A percentile compares a stretch with the other conserved stretches of the same genome.
Conservation (phyloP, 2,113 vertebrate genomes). For the Strigops habroptila region DNA sequence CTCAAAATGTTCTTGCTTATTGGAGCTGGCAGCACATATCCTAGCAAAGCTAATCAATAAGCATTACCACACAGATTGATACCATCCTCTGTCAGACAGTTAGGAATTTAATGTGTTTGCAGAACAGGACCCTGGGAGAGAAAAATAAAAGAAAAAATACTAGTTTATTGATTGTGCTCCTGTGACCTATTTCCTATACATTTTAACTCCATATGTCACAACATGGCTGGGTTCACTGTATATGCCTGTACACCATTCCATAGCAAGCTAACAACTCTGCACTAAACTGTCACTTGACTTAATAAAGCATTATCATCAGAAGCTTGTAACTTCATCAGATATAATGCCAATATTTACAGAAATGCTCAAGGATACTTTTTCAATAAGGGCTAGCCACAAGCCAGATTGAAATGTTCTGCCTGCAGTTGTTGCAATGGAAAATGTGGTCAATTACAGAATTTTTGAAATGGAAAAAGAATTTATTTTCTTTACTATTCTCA, state of each 20-base stretch:
- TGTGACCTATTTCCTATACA: constrained; percentile 38
- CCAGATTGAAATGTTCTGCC: background rate
- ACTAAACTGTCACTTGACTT: background rate
- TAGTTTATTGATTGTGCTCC: constrained; percentile 57
- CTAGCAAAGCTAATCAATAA: constrained; percentile 62
- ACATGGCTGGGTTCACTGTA: background rate
- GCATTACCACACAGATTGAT: constrained; percentile 62
- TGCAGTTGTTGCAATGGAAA: background rate
- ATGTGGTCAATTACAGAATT: background rate
- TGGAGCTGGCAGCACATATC: constrained; percentile 49
- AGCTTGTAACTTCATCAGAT: background rate
- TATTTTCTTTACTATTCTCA: background rate
- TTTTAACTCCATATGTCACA: constrained; percentile 48
- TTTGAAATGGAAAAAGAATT: constrained; percentile 9
- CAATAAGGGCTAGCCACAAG: background rate
- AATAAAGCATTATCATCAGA: background rate
- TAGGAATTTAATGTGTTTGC: constrained; percentile 52
- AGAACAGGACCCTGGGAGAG: constrained; percentile 26
- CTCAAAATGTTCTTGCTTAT: constrained; percentile 31
- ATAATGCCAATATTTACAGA: background rate
- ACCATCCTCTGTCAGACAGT: constrained; percentile 52
- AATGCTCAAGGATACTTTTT: background rate
- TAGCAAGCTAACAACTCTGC: background rate
- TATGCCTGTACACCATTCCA: background rate
- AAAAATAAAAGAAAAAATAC: constrained; percentile 54